Evolutionary conservation across 2,888 invertebrate genomes (phyloP).

Genomic region (Microplitis manilae): DNA sequence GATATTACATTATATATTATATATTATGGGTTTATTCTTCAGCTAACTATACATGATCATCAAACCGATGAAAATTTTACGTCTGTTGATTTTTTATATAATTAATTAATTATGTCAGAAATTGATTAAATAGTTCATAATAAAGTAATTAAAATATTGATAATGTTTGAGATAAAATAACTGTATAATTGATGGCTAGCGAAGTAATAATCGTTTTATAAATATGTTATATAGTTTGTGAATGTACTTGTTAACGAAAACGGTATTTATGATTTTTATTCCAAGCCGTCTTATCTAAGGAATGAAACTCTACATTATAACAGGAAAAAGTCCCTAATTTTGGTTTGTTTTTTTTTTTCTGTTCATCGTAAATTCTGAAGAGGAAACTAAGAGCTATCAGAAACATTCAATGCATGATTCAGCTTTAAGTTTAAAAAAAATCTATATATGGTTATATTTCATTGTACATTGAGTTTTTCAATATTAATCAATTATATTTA

Average conservation of each 20-base stretch:
- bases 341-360: not conserved
- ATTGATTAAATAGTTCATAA: too few relatives aligned
- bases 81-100: too few relatives aligned
- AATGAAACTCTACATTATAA: not conserved
- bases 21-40: too few relatives aligned
- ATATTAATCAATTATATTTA: too few relatives aligned
- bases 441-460: not conserved
- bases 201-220: not conserved
- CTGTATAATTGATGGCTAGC: not conserved
- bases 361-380: not conserved
- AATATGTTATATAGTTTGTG: constrained; percentile 1
- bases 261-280: constrained; percentile 17
- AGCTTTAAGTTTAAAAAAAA: not conserved
- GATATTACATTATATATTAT: not conserved
- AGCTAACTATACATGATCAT: too few relatives aligned
- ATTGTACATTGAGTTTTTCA: too few relatives aligned
- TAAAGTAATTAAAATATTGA: too few relatives aligned
- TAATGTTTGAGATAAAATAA: not conserved
- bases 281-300: not conserved
- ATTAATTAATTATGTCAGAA: too few relatives aligned
- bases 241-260: constrained; percentile 16
- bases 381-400: not conserved
- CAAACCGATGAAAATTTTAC: too few relatives aligned
- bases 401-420: not conserved
- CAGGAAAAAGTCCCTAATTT: not conserved